Evolutionary conservation across 1,140 invertebrate genomes (phyloP), one percentile per base, ranked within the genome.

Genomic region (Drosophila arizonae): DNA sequence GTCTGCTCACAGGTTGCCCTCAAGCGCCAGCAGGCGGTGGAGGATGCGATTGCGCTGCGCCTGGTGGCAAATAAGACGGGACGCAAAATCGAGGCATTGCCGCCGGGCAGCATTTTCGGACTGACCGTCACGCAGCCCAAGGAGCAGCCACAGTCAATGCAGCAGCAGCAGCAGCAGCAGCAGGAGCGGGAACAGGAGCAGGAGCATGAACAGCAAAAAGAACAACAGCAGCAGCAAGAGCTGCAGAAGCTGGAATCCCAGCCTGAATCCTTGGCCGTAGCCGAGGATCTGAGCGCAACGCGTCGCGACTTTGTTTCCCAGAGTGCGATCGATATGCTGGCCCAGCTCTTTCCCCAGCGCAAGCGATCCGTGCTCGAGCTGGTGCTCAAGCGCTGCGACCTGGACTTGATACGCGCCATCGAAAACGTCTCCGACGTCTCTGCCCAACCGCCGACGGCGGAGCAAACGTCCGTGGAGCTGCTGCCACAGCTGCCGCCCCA

Each of bases 21-120:
- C 60, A 99, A 99, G 92, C 93, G 98, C 45, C 98, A 99, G 92
- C 98, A 99, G 93, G 98, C 98, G 0, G 97, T 98, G 0, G 98
- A 99, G 93, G 98, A 99, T 92, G 97, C 97, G 33, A 98, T 99
- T 65, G 98, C 98, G 0, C 92, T 99, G 60, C 97, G 97, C 51
- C 93, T 99, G 81, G 95, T 97, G 17, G 96, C 97, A n/a, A 97
- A 93, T 5, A 96, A 98, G 71, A 97, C 95, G 6, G 97, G 97
- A 2, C 95, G 95, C 15, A 94, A 95, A 30, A 93, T 97, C 56
- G 95, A 95, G 52, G 94, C 96, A 46, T 93, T 99, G 64, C 98
- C 98, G 5, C 96, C 96, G 45, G 98, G 98, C 13, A 96, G 97
- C 21, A 98, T 99, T 62, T 98, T 96, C 78, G 97, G 95, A 3